Evolutionary conservation across 2,888 invertebrate species (phyloP).

Genomic region (Drosophila diplacantha): DNA sequence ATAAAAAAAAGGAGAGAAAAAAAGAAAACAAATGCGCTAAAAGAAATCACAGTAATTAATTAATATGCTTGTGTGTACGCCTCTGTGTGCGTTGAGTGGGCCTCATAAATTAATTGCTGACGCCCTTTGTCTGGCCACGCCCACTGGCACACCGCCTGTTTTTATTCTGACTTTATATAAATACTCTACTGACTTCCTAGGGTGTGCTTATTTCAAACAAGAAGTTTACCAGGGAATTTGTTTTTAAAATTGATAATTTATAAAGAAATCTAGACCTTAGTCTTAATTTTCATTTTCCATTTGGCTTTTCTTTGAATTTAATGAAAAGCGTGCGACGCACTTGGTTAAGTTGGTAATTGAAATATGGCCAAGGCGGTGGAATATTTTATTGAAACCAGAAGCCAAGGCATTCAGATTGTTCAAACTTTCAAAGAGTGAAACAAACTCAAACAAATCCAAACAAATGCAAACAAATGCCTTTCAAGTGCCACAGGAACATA

Average conservation of each 20-base stretch:
- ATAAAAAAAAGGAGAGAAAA: conserved; percentile 1
- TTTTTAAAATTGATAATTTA: not conserved
- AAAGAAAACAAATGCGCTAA: conserved; percentile 41
- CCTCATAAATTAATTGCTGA: conserved; percentile 44
- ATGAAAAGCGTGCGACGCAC: not conserved
- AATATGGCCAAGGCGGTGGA: conserved; percentile 2
- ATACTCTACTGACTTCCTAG: not conserved
- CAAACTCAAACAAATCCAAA: not conserved
- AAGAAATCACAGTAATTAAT: conserved; percentile 69
- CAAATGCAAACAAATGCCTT: conserved; percentile 1
- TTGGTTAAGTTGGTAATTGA: conserved; percentile 20
- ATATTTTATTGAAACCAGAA: conserved; percentile 2
- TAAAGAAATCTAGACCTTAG: too few relatives aligned
- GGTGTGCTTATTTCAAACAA: fast-evolving
- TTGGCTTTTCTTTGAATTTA: not conserved
- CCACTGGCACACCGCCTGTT: not conserved
- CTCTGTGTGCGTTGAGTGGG: conserved; percentile 33
- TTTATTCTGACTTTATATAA: not conserved
- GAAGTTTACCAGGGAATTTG: not conserved
- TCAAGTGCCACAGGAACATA: not conserved
- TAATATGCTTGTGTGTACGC: conserved; percentile 36
- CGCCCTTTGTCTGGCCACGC: conserved; percentile 44
- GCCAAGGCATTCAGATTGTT: not conserved
- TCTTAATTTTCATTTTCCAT: too few relatives aligned
- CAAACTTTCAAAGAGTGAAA: not conserved